Evolutionary conservation across 2,888 invertebrate genomes (phyloP).

Genomic region (Melinaea marsaeus): DNA sequence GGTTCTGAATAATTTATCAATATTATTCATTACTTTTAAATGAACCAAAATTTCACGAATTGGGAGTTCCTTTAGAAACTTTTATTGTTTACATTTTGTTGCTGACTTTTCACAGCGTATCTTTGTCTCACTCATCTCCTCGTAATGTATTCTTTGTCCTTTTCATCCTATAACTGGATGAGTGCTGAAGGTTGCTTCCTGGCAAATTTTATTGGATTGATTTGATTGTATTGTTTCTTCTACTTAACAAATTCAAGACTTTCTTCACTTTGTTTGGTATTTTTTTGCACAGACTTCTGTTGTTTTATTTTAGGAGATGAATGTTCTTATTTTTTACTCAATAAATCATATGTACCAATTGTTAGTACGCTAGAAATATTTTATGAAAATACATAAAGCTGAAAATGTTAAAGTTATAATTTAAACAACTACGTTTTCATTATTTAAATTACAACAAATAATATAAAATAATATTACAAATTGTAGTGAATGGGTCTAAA

Average conservation of each 20-base stretch:
- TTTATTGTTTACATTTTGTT: slow-evolving; percentile 65
- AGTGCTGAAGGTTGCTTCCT: slow-evolving; percentile 46
- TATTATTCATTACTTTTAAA: slow-evolving; percentile 70
- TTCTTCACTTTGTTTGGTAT: slow-evolving; percentile 35
- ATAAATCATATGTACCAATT: too few species aligned
- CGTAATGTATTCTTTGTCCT: slow-evolving; percentile 38
- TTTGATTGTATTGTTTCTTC: slow-evolving; percentile 60
- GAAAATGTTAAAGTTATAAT: too few species aligned
- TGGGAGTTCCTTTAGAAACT: slow-evolving; percentile 57
- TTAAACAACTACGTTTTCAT: too few species aligned
- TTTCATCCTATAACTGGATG: slow-evolving; percentile 44
- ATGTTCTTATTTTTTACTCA: too few species aligned
- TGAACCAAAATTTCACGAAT: slow-evolving; percentile 40
- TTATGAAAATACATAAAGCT: too few species aligned
- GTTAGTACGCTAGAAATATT: too few species aligned
- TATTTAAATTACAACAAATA: too few species aligned
- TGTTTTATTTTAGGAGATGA: slow-evolving; percentile 19
- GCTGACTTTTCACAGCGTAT: too few species aligned
- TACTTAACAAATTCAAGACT: slow-evolving; percentile 50
- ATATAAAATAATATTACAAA: too few species aligned
- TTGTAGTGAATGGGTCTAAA: too few species aligned
- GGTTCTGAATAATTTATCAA: slow-evolving; percentile 68
- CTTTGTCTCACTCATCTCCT: too few species aligned
- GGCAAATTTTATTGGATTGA: slow-evolving; percentile 64
- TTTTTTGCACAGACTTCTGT: slow-evolving; percentile 21